Percentiles rank a stretch among this genome's conserved stretches.
Evolutionary conservation across 2,113 vertebrate species (phyloP).

Genomic region (Oreochromis aureus): DNA sequence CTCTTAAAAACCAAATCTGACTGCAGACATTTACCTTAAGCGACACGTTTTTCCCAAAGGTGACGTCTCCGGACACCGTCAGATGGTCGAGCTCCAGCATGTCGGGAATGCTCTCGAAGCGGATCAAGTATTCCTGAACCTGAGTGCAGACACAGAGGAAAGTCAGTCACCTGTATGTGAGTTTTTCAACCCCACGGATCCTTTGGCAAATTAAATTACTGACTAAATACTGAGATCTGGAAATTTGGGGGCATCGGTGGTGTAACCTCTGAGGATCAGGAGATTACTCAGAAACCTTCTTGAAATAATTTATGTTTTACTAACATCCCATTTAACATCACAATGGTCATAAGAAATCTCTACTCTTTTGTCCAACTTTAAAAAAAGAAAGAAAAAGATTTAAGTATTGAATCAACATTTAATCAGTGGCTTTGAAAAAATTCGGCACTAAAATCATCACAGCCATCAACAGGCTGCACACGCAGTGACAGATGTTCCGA

Average conservation of each 20-base stretch:
- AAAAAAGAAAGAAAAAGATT: neutral
- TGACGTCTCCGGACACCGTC: conserved; percentile 96
- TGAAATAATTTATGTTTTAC: fast-evolving
- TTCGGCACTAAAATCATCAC: neutral
- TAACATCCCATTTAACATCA: neutral
- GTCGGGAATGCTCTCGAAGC: conserved; percentile 97
- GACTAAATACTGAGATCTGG: neutral
- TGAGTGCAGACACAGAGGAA: conserved; percentile 26
- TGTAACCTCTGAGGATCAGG: neutral
- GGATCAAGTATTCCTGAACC: conserved; percentile 93
- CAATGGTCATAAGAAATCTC: neutral
- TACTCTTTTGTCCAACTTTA: neutral
- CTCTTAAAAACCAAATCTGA: fast-evolving
- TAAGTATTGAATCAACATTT: neutral
- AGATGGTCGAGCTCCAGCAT: conserved; percentile 98
- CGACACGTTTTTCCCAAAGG: conserved; percentile 94
- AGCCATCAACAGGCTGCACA: neutral
- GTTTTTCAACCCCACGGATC: neutral
- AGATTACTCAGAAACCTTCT: neutral
- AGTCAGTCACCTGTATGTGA: neutral
- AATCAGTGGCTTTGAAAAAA: neutral
- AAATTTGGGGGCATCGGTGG: neutral
- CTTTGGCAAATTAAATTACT: neutral
- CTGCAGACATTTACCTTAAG: conserved; percentile 78
- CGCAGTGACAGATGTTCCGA: neutral